phyloP scores from a whole-genome alignment of 2,888 invertebrate genomes.

The Lumbricus terrestris region DNA sequence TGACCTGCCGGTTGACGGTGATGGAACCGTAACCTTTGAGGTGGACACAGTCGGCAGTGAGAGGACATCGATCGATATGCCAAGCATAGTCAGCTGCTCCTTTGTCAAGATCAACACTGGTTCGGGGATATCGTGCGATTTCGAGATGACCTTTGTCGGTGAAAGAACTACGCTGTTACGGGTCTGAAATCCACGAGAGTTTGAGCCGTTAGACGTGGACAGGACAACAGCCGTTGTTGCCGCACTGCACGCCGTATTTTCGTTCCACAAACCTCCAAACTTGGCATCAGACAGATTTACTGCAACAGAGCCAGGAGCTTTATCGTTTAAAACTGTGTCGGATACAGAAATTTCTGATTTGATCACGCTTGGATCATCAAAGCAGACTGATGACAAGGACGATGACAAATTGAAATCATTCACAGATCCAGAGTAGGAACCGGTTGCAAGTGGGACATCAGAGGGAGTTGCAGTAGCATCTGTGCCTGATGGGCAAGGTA shows the following conservation, averaged over 20 bases:
- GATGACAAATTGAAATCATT: not conserved
- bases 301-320: not conserved
- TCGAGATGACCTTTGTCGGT: not conserved
- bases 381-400: not conserved
- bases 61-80: constrained; percentile 24
- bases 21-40: not conserved
- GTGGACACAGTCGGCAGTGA: not conserved
- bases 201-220: not conserved
- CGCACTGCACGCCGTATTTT: not conserved
- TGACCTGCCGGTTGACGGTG: not conserved
- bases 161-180: not conserved
- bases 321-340: not conserved
- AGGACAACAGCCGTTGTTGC: not conserved
- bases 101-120: constrained; percentile 33
- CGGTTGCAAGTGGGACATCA: not conserved
- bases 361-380: not conserved
- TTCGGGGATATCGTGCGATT: not conserved
- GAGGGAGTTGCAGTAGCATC: not conserved
- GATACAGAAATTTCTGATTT: not conserved
- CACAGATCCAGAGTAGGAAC: not conserved
- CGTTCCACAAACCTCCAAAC: not conserved
- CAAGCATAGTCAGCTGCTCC: constrained; percentile 30
- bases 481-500: not conserved
- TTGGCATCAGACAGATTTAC: not conserved
- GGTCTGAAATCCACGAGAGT: not conserved